Conservation (phyloP, 2,888 invertebrate genomes). For the Torymus auratus region DNA sequence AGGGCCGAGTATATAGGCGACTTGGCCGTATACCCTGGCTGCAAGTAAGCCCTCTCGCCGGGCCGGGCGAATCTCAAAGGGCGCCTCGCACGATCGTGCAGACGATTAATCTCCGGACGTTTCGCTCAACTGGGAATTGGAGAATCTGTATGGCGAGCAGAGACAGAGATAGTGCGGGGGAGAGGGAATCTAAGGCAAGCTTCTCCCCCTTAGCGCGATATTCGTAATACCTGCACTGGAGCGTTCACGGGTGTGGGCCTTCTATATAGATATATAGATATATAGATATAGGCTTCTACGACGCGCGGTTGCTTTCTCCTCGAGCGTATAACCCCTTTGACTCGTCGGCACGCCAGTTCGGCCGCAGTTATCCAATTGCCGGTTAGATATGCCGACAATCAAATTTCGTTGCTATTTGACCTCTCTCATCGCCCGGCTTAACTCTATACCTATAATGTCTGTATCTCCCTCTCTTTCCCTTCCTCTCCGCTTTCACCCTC, state of each 20-base stretch:
- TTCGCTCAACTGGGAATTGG: slow-evolving; percentile 64
- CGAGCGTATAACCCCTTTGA: slow-evolving; percentile 34
- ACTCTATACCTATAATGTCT: slow-evolving; percentile 13
- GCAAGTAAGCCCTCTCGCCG: too few relatives aligned
- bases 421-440: slow-evolving; percentile 26
- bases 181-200: neutral
- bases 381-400: slow-evolving; percentile 66
- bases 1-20: too few relatives aligned
- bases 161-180: neutral
- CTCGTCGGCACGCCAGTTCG: slow-evolving; percentile 4
- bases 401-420: slow-evolving; percentile 66
- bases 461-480: too few relatives aligned
- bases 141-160: slow-evolving; percentile 49
- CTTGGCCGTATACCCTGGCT: too few relatives aligned
- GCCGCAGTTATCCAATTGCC: slow-evolving; percentile 67
- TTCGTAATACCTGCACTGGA: slow-evolving; percentile 34
- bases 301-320: slow-evolving; percentile 11
- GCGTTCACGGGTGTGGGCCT: neutral
- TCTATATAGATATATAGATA: too few relatives aligned
- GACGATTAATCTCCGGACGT: slow-evolving; percentile 60
- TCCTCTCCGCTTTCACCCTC: neutral
- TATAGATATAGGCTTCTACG: neutral
- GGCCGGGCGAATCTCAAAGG: slow-evolving; percentile 36
- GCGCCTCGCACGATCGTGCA: slow-evolving; percentile 25
- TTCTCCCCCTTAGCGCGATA: slow-evolving; percentile 13